Evolutionary conservation across 2,888 invertebrate species (phyloP), one percentile per base, ranked within the genome.

Genomic region (Spodoptera littoralis): DNA sequence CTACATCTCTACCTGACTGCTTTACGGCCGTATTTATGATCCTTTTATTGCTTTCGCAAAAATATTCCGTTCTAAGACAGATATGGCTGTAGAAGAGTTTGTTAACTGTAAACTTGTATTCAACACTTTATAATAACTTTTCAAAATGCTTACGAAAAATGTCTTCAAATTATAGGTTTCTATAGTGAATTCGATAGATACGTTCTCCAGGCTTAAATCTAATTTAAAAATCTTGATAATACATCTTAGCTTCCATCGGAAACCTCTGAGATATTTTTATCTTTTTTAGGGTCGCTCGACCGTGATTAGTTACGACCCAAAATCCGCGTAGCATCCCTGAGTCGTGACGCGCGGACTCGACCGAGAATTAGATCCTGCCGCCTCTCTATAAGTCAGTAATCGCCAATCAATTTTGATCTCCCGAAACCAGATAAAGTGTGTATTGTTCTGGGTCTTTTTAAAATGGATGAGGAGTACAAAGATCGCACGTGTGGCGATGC

Each of bases 311-410:
- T 22, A 48, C 24, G 48, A 54, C 66, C 58, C 49, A 69, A 73
- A 64, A 62, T 60, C 58, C 30, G 60, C 60, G 57, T 27, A 50
- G 45, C 75, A 68, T 70, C 74, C 79, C 82, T 82, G 80, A 79
- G 71, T 89, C 91, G 91, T 92, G 92, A 91, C 89, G 84, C 72
- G 80, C 72, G 74, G 82, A 75, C 83, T 83, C 82, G 82, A 76
- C 80, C 67, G 80, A 82, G 89, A 88, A 91, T 91, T 90, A 90
- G 88, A 88, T 82, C 83, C 86, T 80, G 77, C 80, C 79, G 80
- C 82, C 72, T 77, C 73, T 79, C 71, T 70, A 80, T 83, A 70
- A 65, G 58, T 55, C 66, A 75, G 73, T 69, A 60, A 65, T 63
- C 18, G 50, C 85, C 80, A 81, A 52, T 70, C 64, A 70, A 69